These are phyloP conservation scores for Lingula anatina DNA, from an alignment of 2,888 invertebrate species.

Conservation along the genomic window DNA sequence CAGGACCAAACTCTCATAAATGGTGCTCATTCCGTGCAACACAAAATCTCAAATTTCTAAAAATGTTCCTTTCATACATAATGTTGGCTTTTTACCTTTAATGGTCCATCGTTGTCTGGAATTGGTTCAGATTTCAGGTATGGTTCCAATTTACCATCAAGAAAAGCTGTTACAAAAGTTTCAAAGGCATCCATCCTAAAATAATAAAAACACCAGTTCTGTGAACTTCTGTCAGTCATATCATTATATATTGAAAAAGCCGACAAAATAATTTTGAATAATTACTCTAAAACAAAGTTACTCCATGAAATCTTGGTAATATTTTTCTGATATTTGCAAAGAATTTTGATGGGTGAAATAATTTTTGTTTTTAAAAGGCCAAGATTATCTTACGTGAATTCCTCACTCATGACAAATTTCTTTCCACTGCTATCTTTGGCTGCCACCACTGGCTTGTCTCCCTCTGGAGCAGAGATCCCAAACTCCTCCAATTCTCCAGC, in stretches of 20 bases:
- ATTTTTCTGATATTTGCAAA: too few species aligned
- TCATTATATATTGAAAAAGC: not conserved
- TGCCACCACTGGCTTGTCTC: conserved; percentile 84
- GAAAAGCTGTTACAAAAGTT: conserved; percentile 76
- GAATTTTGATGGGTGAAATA: too few species aligned
- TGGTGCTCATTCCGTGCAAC: too few species aligned
- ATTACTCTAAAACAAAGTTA: too few species aligned
- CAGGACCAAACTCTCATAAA: too few species aligned
- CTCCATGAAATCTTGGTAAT: too few species aligned
- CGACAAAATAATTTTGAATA: too few species aligned
- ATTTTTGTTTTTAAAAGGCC: too few species aligned
- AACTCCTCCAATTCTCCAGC: conserved; percentile 90
- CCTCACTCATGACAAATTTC: conserved; percentile 83
- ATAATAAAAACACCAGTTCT: conserved; percentile 11
- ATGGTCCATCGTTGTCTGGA: conserved; percentile 73
- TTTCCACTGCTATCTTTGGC: conserved; percentile 77
- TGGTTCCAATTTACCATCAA: conserved; percentile 78
- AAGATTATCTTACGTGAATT: conserved; percentile 80
- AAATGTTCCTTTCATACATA: too few species aligned
- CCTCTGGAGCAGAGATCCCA: conserved; percentile 75
- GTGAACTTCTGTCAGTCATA: not conserved
- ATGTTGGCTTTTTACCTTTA: conserved; percentile 46
- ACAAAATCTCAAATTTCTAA: too few species aligned
- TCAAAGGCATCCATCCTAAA: conserved; percentile 76
- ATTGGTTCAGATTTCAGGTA: conserved; percentile 92